Conservation (phyloP, 2,113 vertebrate genomes). For the Australoheros scitulus region DNA sequence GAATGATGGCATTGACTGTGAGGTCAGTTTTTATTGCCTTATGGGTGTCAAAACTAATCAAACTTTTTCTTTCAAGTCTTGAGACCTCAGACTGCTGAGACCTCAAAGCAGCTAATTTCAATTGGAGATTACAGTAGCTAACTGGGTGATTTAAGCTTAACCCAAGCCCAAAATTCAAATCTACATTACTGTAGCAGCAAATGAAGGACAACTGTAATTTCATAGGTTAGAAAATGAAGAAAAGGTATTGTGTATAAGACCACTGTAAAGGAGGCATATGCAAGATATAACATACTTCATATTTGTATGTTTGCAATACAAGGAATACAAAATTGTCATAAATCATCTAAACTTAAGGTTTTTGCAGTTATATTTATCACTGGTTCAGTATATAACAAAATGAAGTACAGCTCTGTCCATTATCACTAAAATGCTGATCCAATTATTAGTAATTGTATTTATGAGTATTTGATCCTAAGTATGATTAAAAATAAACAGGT, state of each 20-base stretch:
- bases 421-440: not conserved
- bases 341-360: not conserved
- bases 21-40: not conserved
- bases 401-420: not conserved
- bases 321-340: not conserved
- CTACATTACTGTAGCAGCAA: not conserved
- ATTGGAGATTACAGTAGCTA: not conserved
- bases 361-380: not conserved
- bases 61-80: not conserved
- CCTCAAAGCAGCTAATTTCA: not conserved
- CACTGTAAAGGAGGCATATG: not conserved
- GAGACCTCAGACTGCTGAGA: not conserved
- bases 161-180: not conserved
- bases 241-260: not conserved
- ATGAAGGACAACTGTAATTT: not conserved
- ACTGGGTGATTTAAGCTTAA: not conserved
- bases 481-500: not conserved
- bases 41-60: constrained; percentile 1
- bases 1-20: not conserved
- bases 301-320: not conserved
- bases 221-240: not conserved
- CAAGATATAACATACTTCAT: not conserved
- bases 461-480: not conserved
- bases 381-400: not conserved
- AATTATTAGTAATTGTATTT: not conserved